These are phyloP conservation scores for Torymus aiolomorphi DNA, from an alignment of 2,888 invertebrate genomes.

Conservation along the genomic window DNA sequence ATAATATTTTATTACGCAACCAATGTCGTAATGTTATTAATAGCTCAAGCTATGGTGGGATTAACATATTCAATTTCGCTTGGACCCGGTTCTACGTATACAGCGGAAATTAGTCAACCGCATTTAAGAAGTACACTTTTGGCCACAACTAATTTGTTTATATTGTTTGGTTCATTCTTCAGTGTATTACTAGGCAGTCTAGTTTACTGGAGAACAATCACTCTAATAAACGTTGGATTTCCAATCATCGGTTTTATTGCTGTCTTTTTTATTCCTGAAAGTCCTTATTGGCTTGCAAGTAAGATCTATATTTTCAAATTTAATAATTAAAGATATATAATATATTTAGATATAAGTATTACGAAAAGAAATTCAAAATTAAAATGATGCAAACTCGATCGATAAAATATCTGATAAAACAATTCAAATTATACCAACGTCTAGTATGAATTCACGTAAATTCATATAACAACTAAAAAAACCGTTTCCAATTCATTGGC, in stretches of 20 bases:
- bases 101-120: constrained; percentile 17
- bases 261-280: constrained; percentile 11
- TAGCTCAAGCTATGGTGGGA: constrained; percentile 3
- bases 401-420: too few species aligned
- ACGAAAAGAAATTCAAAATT: too few species aligned
- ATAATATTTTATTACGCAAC: constrained; percentile 26
- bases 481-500: too few species aligned
- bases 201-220: not conserved
- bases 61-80: not conserved
- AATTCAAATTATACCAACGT: too few species aligned
- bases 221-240: constrained; percentile 1
- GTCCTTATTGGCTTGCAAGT: constrained; percentile 29
- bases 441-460: too few species aligned
- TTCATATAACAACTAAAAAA: too few species aligned
- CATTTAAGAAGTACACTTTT: constrained; percentile 18
- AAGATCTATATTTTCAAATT: not conserved
- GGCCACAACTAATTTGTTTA: constrained; percentile 8
- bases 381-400: too few species aligned
- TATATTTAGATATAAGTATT: too few species aligned
- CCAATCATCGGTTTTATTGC: constrained; percentile 8
- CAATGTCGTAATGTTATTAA: not conserved
- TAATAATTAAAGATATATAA: too few species aligned
- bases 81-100: constrained; percentile 17
- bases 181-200: not conserved
- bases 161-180: not conserved